Conservation (phyloP, 2,888 invertebrate species). For the Monochamus alternatus region DNA sequence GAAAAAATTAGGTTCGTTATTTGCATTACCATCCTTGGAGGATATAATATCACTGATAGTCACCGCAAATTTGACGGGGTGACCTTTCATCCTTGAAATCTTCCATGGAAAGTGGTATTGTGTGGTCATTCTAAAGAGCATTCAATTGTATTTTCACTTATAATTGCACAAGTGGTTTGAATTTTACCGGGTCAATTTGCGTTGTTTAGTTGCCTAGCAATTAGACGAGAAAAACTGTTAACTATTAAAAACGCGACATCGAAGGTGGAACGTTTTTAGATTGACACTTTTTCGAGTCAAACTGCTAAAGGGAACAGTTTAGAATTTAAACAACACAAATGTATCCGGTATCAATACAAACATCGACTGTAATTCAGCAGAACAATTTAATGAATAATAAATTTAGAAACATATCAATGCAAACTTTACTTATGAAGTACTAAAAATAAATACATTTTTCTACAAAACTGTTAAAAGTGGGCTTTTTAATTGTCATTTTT, state of each 20-base stretch:
- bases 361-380: background rate
- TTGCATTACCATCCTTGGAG: too few species aligned
- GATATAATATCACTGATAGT: too few species aligned
- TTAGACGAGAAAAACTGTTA: background rate
- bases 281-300: background rate
- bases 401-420: background rate
- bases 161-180: background rate
- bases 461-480: too few species aligned
- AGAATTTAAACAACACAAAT: constrained; percentile 7
- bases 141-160: background rate
- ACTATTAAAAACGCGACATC: constrained; percentile 2
- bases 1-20: too few species aligned
- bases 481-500: too few species aligned
- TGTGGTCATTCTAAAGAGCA: too few species aligned
- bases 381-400: background rate
- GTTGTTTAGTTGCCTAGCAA: background rate
- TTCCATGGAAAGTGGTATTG: too few species aligned
- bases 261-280: background rate
- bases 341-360: background rate
- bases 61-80: too few species aligned
- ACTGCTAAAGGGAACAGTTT: background rate
- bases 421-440: background rate
- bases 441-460: background rate
- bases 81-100: too few species aligned
- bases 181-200: background rate